Evolutionary conservation across 2,113 vertebrate genomes (phyloP), one percentile per base, ranked within the genome.

Genomic region (Onychorhynchus coronatus): DNA sequence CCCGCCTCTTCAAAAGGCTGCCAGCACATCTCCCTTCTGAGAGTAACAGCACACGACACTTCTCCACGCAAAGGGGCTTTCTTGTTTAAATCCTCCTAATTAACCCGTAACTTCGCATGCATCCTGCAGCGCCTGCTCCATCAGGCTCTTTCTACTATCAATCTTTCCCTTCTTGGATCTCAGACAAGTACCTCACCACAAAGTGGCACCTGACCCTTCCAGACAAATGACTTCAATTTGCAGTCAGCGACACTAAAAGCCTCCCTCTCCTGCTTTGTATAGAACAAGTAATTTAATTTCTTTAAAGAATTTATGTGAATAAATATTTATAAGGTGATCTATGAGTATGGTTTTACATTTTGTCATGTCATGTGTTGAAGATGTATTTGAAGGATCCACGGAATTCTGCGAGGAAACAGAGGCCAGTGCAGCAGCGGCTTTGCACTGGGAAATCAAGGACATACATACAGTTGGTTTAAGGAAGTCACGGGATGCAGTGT

Each of bases 181-280:
- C 85, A 87, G 95, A 96, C 95, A 97, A 96, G 97, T 89, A 89
- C 94, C 89, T 95, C 94, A 96, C 91, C 93, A 83, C 94, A 91
- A 97, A 97, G 96, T 95, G 97, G 92, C 96, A 97, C 93, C 97
- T 97, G 97, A 97, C 96, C 97, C 96, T 95, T 96, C 94, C 76
- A 97, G 97, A 97, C 94, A 97, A 98, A 98, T 97, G 73, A 96
- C 97, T 97, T 97, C 96, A 97, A 97, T 97, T 97, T 97, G 95
- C 97, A 97, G 96, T 35, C 97, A 65, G 86, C 95, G 97, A 95
- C 95, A 97, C 91, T 97, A 97, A 97, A 97, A 97, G 96, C 92
- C 85, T 92, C 65, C 81, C 94, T 91, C 82, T 90, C 85, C 94
- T 97, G 81, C 94, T 97, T 88, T 96, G 86, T 94, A 97, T 58